Conservation (phyloP, 2,113 vertebrate species). For the Peucedramus taeniatus region DNA sequence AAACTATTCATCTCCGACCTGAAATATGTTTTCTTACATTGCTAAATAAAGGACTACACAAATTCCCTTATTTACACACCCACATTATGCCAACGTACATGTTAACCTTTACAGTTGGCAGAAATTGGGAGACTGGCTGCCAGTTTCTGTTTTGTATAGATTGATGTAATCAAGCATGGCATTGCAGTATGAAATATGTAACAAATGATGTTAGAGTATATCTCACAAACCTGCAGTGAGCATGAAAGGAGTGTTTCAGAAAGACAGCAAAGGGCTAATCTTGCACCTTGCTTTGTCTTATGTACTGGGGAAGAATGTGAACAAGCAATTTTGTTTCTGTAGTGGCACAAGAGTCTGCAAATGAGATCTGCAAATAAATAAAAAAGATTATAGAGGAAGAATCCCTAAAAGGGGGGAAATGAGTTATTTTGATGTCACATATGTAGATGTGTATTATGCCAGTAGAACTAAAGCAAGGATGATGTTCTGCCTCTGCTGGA, state of each 20-base stretch:
- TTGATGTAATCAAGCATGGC: constrained; percentile 64
- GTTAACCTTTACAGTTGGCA: constrained; percentile 72
- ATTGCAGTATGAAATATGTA: constrained; percentile 64
- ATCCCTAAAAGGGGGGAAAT: not conserved
- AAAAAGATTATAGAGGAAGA: not conserved
- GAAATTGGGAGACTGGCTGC: constrained; percentile 63
- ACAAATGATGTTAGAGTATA: constrained; percentile 55
- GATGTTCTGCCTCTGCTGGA: not conserved
- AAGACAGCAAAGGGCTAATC: not conserved
- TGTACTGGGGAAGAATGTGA: not conserved
- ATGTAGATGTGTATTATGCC: not conserved
- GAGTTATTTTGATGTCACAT: not conserved
- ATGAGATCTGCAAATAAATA: not conserved
- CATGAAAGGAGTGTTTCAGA: not conserved
- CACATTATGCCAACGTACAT: constrained; percentile 72
- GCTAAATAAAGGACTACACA: constrained; percentile 66
- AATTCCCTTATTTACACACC: constrained; percentile 63
- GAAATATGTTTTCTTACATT: constrained; percentile 69
- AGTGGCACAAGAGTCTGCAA: not conserved
- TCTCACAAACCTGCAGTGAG: constrained; percentile 16
- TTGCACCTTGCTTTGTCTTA: not conserved
- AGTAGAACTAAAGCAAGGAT: not conserved
- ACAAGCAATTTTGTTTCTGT: not conserved
- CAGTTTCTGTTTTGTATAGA: constrained; percentile 69
- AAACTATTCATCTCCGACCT: constrained; percentile 65